phyloP scores from a whole-genome alignment of 2,113 vertebrate genomes.

The Bos taurus region DNA sequence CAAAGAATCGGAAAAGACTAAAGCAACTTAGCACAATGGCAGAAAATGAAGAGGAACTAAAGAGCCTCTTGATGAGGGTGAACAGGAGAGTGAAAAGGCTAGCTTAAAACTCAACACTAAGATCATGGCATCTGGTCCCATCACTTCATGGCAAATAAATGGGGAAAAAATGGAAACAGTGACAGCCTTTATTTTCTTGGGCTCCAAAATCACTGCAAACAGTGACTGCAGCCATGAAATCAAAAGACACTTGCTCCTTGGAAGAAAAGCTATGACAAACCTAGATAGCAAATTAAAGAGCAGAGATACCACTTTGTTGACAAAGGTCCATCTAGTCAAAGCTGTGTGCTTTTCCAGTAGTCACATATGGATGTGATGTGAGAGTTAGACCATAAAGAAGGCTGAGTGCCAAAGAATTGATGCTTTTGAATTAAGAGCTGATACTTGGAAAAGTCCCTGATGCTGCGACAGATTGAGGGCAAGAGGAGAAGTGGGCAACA shows the following conservation, averaged over 20 bases:
- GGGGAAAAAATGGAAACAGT: background rate
- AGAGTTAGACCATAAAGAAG: background rate
- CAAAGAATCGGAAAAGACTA: background rate
- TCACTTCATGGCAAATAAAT: background rate
- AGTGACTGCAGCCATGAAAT: background rate
- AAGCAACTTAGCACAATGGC: background rate
- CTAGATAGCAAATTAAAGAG: background rate
- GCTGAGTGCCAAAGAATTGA: background rate
- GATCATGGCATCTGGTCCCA: background rate
- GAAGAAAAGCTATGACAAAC: background rate
- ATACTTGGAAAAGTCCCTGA: background rate
- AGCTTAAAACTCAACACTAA: background rate
- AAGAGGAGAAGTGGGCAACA: background rate
- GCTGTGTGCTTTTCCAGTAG: background rate
- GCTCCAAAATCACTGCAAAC: background rate
- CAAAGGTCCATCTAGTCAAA: background rate
- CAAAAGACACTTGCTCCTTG: background rate
- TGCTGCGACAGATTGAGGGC: rapidly evolving
- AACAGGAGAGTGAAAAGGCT: background rate
- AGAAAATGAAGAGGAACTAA: background rate
- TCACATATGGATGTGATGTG: background rate
- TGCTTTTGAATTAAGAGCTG: background rate
- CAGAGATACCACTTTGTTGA: background rate
- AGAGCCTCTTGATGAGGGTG: background rate
- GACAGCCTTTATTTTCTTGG: background rate